Conservation (phyloP, 2,113 vertebrate species). For the Geococcyx californianus region DNA sequence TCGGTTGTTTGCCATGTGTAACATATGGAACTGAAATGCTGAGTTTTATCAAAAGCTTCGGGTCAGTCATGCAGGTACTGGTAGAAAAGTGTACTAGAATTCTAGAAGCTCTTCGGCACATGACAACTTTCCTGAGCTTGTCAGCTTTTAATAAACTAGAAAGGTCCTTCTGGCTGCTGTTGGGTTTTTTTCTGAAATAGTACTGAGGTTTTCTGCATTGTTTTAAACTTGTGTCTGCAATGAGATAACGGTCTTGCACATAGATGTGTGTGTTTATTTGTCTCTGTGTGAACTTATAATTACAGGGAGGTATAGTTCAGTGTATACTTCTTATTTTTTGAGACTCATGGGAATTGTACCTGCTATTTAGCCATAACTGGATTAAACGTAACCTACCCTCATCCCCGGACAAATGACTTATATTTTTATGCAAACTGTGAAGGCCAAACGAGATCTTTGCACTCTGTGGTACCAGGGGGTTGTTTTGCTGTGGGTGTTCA, state of each 20-base stretch:
- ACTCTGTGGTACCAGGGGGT: not conserved
- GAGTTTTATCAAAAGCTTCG: not conserved
- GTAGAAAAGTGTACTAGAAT: not conserved
- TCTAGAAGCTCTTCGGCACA: not conserved
- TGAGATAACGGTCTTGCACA: not conserved
- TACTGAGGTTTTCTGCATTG: not conserved
- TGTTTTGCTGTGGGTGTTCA: not conserved
- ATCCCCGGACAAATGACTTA: not conserved
- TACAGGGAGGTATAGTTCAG: not conserved
- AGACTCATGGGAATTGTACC: not conserved
- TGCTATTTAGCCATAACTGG: not conserved
- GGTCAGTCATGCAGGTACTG: not conserved
- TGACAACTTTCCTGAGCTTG: not conserved
- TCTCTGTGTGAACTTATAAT: too few species aligned
- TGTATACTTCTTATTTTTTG: not conserved
- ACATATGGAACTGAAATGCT: not conserved
- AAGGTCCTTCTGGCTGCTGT: not conserved
- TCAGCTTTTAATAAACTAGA: not conserved
- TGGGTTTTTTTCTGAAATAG: not conserved
- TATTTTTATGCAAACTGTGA: not conserved
- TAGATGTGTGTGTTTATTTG: not conserved
- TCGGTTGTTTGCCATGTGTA: not conserved
- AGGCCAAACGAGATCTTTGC: not conserved
- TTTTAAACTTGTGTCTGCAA: not conserved
- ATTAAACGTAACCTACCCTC: not conserved